These are phyloP conservation scores for Aphidius colemani DNA, from an alignment of 2,888 invertebrate genomes.

Conservation along the genomic window DNA sequence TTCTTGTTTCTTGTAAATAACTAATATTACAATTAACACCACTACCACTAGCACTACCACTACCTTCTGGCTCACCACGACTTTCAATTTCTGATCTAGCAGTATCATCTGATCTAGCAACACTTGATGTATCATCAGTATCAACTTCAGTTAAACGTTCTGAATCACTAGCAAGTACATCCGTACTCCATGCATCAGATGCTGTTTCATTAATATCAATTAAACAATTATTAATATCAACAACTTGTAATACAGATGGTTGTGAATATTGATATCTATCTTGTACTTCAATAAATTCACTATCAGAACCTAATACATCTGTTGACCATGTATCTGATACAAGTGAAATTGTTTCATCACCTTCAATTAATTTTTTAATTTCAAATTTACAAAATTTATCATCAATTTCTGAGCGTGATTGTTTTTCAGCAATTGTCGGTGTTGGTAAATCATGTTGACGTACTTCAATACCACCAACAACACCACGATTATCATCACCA, in stretches of 20 bases:
- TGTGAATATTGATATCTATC: constrained; percentile 62
- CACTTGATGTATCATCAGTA: constrained; percentile 70
- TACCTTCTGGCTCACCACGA: constrained; percentile 59
- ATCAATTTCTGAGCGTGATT: constrained; percentile 94
- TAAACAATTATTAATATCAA: constrained; percentile 57
- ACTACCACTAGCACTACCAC: constrained; percentile 41
- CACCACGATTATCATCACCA: constrained; percentile 58
- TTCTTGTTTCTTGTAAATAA: constrained; percentile 55
- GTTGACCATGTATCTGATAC: constrained; percentile 99
- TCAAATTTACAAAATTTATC: constrained; percentile 99
- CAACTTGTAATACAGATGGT: constrained; percentile 54
- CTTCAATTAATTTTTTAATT: constrained; percentile 73
- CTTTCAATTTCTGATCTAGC: constrained; percentile 66
- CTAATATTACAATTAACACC: too few relatives aligned
- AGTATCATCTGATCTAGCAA: constrained; percentile 77
- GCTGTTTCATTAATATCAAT: constrained; percentile 89
- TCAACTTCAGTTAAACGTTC: constrained; percentile 88
- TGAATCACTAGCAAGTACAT: constrained; percentile 91
- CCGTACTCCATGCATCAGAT: constrained; percentile 98
- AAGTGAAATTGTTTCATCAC: constrained; percentile 94
- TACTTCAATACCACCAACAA: constrained; percentile 59
- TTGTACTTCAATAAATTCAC: constrained; percentile 86
- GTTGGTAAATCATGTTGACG: constrained; percentile 56
- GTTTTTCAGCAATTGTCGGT: constrained; percentile 60
- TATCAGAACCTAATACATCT: constrained; percentile 95